phyloP scores from a whole-genome alignment of 2,888 invertebrate genomes.

The Chironomus tentans region DNA sequence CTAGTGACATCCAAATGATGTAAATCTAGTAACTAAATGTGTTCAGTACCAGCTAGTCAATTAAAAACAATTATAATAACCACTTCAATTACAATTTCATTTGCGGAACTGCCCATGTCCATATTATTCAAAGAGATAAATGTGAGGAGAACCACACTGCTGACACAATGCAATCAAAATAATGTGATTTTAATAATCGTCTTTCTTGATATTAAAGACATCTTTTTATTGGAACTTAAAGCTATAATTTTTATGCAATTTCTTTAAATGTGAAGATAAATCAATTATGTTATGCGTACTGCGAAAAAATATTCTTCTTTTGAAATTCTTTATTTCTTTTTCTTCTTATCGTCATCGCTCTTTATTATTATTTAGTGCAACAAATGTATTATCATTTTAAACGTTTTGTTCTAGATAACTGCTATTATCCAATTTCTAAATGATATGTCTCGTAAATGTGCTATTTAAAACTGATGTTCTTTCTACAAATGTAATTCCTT shows the following conservation, averaged over 20 bases:
- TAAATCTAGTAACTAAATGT: too few relatives aligned
- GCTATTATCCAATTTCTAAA: constrained; percentile 25
- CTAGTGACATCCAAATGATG: too few relatives aligned
- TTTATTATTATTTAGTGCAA: too few relatives aligned
- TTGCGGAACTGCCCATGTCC: too few relatives aligned
- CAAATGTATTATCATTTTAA: constrained; percentile 16
- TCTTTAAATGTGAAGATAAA: constrained; percentile 24
- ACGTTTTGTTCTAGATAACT: constrained; percentile 20
- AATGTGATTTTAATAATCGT: constrained; percentile 26
- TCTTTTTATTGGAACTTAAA: constrained; percentile 4
- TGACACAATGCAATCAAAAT: constrained; percentile 25
- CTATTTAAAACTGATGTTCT: too few relatives aligned
- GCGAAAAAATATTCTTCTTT: background rate
- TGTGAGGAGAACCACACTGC: background rate
- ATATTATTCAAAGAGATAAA: too few relatives aligned
- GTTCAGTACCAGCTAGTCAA: too few relatives aligned
- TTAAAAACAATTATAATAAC: too few relatives aligned
- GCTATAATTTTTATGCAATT: constrained; percentile 26
- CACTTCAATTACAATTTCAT: too few relatives aligned
- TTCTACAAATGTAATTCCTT: too few relatives aligned
- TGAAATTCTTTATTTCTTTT: background rate
- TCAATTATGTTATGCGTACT: constrained; percentile 16
- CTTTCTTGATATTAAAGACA: constrained; percentile 24
- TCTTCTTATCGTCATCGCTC: too few relatives aligned
- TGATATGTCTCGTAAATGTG: constrained; percentile 1